A percentile compares a stretch with the other conserved stretches of the same genome.
Conservation (phyloP, 1,140 invertebrate genomes). For the Aphelenchoides fujianensis region DNA sequence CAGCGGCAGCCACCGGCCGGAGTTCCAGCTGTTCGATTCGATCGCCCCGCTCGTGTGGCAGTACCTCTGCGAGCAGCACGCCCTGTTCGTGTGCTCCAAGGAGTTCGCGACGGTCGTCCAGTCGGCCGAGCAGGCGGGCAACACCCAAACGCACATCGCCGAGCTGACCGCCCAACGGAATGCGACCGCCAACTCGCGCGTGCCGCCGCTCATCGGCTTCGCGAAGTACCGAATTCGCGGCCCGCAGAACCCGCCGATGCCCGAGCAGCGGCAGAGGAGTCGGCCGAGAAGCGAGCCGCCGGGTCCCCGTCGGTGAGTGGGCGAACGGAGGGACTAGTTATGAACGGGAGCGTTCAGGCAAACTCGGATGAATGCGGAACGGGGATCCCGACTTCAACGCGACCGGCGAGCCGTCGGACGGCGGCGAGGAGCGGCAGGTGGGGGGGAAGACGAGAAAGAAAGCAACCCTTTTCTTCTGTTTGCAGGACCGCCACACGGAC, state of each 20-base stretch:
- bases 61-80: constrained; percentile 27
- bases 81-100: constrained; percentile 35
- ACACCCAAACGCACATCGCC: constrained; percentile 17
- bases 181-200: constrained; percentile 17
- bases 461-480: not conserved
- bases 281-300: constrained; percentile 8
- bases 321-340: constrained; percentile 1
- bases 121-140: constrained; percentile 19
- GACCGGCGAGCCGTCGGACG: not conserved
- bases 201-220: constrained; percentile 22
- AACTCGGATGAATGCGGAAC: not conserved
- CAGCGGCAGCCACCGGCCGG: constrained; percentile 12
- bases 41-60: constrained; percentile 21
- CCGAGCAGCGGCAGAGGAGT: constrained; percentile 5
- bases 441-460: not conserved
- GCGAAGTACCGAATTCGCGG: constrained; percentile 2
- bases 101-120: constrained; percentile 24
- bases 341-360: not conserved
- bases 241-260: not conserved
- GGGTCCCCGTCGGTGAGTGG: not conserved
- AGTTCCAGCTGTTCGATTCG: constrained; percentile 32
- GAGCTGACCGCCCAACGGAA: constrained; percentile 26
- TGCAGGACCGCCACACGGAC: not conserved
- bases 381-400: not conserved
- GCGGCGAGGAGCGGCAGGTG: not conserved